Base-by-base conservation (phyloP, 2,888 invertebrate species). In the Cheilosia impressa region DNA sequence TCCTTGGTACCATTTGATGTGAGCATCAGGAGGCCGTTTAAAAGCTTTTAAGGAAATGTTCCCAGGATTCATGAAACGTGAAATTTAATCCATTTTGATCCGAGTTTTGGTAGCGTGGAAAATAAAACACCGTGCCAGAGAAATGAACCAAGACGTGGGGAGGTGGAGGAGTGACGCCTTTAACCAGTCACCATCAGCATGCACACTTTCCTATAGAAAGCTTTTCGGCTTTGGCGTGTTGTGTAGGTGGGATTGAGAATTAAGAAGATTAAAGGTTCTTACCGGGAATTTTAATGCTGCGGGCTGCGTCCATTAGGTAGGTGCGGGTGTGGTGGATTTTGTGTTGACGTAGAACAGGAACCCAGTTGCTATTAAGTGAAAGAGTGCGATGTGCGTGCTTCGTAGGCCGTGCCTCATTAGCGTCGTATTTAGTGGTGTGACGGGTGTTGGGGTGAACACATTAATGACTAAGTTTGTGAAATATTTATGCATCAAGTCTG, bases 61-160 rank as follows among this genome's bases (percentile, higher is more conserved):
- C 47, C 19, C 53, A 66, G 76, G 52, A 85, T 85, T 85, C 80
- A 76, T 80, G 80, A 50, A 62, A 80, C 80, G 80, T 85, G 84
- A 85, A 85, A 85, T 85, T 80, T 85, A 85, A 85, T 85, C 84
- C 84, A 80, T 85, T 85, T 76, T 85, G 80, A 85, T 85, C 76
- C 80, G 66, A 66, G 76, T 72, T 76, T 85, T 55, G 71, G 76
- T 60, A 38, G 50, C 45, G 73, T 77, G 58, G 63, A 71, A 58
- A 63, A 79, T 79, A 68, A 83, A 52, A 79, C 47, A 31, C 63
- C 62, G 24, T 75, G 76, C 55, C 71, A 62, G 53, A 62, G 71
- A 85, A 84, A 84, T 80, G 80, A 83, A 63, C 68, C 83, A 73
- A 73, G 73, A 10, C 5, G 13, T 1, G 13, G n/a, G 38, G 45